These are phyloP conservation scores for Eubasilissa splendida DNA, from an alignment of 2,888 invertebrate genomes.

Conservation along the genomic window DNA sequence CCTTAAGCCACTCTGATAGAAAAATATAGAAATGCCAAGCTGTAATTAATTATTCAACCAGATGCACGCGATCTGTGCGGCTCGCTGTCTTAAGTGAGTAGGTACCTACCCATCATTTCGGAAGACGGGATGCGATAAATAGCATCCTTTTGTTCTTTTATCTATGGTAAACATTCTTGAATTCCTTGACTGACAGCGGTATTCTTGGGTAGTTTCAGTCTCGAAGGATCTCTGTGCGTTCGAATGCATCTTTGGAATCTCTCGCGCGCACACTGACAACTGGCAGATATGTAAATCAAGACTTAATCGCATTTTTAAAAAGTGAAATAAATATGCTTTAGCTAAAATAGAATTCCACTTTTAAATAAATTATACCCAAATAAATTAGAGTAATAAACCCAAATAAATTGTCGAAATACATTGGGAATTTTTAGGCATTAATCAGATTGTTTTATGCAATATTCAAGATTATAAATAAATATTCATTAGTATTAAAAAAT, in stretches of 20 bases:
- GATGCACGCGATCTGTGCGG: conserved; percentile 19
- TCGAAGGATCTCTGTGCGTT: conserved; percentile 8
- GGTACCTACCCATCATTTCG: conserved; percentile 11
- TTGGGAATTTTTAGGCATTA: too few species aligned
- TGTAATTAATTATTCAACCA: conserved; percentile 27
- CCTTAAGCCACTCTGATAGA: background rate
- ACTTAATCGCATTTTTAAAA: too few species aligned
- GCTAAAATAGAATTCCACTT: too few species aligned
- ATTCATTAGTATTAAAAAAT: too few species aligned
- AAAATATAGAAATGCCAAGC: conserved; percentile 6
- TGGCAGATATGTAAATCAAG: too few species aligned
- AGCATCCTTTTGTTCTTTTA: conserved; percentile 32
- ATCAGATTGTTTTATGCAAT: too few species aligned
- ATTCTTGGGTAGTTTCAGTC: background rate
- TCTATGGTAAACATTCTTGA: conserved; percentile 10
- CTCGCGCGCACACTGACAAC: background rate
- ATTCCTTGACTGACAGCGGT: background rate
- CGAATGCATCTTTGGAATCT: conserved; percentile 25
- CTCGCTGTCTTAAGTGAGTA: background rate
- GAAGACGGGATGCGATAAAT: conserved; percentile 26
- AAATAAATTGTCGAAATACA: too few species aligned
- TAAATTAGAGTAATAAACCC: too few species aligned
- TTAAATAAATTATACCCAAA: too few species aligned
- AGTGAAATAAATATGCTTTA: too few species aligned
- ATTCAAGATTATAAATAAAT: too few species aligned